Evolutionary conservation across 37 sponge, comb jelly and placozoan genomes (phyloP).

Genomic region (Hexactinellida sp.): DNA sequence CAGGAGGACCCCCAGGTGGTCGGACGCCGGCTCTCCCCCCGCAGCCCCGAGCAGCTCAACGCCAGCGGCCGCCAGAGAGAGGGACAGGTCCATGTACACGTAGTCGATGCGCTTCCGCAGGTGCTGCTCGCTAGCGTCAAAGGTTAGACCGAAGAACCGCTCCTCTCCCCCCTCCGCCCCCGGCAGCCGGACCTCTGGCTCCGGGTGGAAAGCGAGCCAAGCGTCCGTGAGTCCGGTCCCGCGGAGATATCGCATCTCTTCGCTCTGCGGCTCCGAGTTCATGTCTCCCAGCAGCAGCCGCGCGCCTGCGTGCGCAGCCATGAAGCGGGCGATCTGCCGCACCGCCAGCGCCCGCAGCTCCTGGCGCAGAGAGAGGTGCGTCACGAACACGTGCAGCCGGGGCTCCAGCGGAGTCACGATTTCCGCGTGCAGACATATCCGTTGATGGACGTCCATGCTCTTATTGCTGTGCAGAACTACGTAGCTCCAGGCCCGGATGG

Average conservation of each 20-base stretch:
- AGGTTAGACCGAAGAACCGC: neutral
- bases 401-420: constrained; percentile 26
- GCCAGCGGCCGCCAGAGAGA: neutral
- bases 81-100: neutral
- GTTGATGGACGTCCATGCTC: constrained; percentile 46
- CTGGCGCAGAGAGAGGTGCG: constrained; percentile 57
- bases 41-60: neutral
- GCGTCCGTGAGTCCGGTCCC: neutral
- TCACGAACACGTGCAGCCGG: constrained; percentile 56
- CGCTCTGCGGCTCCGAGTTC: constrained; percentile 40
- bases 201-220: neutral
- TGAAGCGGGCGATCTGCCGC: constrained; percentile 26
- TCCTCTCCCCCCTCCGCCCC: neutral
- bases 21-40: neutral
- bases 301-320: constrained; percentile 22
- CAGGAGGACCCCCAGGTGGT: neutral
- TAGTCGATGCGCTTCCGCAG: neutral
- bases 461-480: constrained; percentile 38
- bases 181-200: neutral
- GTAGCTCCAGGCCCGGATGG: constrained; percentile 43
- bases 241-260: neutral
- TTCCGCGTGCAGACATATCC: constrained; percentile 55
- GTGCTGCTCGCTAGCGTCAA: neutral
- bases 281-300: constrained; percentile 61
- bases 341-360: constrained; percentile 31